phyloP scores from a whole-genome alignment of 2,888 invertebrate genomes.

The Agapostemon virescens region DNA sequence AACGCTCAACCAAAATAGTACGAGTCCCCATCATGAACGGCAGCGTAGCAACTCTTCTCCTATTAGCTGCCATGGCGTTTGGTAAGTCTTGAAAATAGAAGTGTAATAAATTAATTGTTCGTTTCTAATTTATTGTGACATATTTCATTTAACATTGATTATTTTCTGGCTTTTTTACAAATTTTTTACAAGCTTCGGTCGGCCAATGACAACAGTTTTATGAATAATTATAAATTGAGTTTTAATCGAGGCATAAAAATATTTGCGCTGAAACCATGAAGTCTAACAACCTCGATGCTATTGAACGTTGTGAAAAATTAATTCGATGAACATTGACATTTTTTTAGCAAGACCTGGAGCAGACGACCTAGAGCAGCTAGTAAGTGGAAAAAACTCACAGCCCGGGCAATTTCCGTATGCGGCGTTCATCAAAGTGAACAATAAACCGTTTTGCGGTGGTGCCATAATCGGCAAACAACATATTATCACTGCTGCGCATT shows the following conservation, averaged over 20 bases:
- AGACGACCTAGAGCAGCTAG: background rate
- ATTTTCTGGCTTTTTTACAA: background rate
- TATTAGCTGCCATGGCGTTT: background rate
- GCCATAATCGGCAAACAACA: background rate
- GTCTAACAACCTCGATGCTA: no score
- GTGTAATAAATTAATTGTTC: background rate
- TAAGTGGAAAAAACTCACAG: background rate
- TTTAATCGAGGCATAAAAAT: no score
- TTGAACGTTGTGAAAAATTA: background rate
- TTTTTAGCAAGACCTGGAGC: background rate
- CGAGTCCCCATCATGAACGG: background rate
- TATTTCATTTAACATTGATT: background rate
- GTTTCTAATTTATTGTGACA: background rate
- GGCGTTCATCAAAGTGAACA: background rate
- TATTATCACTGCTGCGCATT: background rate
- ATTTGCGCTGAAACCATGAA: no score
- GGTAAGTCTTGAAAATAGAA: background rate
- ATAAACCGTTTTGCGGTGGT: background rate
- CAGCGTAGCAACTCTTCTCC: background rate
- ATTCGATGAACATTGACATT: background rate
- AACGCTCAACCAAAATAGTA: background rate
- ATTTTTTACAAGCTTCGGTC: background rate
- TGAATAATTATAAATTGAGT: background rate
- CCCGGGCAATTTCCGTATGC: background rate
- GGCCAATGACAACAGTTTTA: background rate